phyloP scores from a whole-genome alignment of 2,797 vertebrate species.

The Liasis olivaceus region DNA sequence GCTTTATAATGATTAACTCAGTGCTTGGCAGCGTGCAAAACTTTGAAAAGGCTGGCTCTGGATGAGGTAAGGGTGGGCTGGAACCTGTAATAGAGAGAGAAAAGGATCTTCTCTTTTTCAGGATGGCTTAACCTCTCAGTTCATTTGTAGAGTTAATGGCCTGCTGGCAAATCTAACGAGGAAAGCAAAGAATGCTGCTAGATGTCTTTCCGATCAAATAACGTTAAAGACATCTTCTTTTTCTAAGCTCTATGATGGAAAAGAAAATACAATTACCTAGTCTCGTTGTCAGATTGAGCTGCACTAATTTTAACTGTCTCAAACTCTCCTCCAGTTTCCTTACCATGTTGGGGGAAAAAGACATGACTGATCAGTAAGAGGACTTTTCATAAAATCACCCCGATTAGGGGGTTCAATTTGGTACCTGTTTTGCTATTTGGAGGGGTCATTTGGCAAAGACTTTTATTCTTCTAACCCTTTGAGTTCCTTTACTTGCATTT shows the following conservation, averaged over 20 bases:
- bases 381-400: not conserved
- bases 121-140: not conserved
- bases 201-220: not conserved
- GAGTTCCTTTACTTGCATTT: not conserved
- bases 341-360: not conserved
- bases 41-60: not conserved
- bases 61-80: rapidly evolving
- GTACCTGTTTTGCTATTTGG: not conserved
- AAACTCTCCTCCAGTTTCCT: not conserved
- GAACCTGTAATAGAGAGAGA: not conserved
- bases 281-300: not conserved
- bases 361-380: not conserved
- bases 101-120: not conserved
- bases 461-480: not conserved
- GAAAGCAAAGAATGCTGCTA: not conserved
- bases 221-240: not conserved
- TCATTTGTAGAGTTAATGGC: not conserved
- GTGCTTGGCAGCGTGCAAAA: not conserved
- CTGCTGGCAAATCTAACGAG: not conserved
- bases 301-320: not conserved
- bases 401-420: not conserved
- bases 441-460: not conserved
- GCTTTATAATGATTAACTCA: slow-evolving; percentile 65
- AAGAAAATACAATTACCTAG: not conserved
- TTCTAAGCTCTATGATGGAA: not conserved